A percentile compares a stretch with the other conserved stretches of the same genome.
phyloP scores from a whole-genome alignment of 2,888 invertebrate species.

The Steromphala cineraria region DNA sequence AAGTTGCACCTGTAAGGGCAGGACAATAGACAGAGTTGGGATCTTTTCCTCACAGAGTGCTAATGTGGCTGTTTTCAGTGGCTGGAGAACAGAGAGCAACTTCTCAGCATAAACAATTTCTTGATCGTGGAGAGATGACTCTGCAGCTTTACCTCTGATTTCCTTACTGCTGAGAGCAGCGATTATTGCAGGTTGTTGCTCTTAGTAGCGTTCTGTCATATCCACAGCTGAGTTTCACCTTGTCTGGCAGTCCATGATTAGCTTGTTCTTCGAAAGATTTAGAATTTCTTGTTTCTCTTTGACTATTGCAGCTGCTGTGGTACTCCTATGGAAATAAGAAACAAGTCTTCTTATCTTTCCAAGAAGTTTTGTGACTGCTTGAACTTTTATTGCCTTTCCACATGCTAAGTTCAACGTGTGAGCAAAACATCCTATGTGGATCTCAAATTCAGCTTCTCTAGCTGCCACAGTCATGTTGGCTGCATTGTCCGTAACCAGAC shows the following conservation, averaged over 20 bases:
- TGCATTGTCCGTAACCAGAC: conserved; percentile 31
- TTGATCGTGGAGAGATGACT: conserved; percentile 14
- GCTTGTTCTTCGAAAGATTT: conserved; percentile 29
- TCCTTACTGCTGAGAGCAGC: conserved; percentile 27
- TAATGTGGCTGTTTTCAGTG: conserved; percentile 32
- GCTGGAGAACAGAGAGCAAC: conserved; percentile 27
- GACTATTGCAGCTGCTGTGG: too few relatives aligned
- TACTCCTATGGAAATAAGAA: conserved; percentile 28
- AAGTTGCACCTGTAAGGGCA: conserved; percentile 26
- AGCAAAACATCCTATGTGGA: conserved; percentile 31
- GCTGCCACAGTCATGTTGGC: conserved; percentile 31
- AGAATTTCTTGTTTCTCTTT: conserved; percentile 22
- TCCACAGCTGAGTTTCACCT: conserved; percentile 34
- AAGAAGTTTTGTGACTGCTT: conserved; percentile 21
- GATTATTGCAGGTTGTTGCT: conserved; percentile 28
- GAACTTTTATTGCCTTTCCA: too few relatives aligned
- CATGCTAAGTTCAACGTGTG: conserved; percentile 34
- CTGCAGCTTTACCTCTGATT: conserved; percentile 12
- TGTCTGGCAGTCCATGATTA: conserved; percentile 29
- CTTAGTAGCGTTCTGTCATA: conserved; percentile 29
- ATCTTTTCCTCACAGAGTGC: conserved; percentile 29
- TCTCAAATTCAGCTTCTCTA: not conserved
- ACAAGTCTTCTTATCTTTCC: conserved; percentile 28
- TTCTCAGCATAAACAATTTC: conserved; percentile 33
- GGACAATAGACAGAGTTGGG: conserved; percentile 38